phyloP scores from a whole-genome alignment of 2,113 vertebrate genomes.

The Tupaia tana region DNA sequence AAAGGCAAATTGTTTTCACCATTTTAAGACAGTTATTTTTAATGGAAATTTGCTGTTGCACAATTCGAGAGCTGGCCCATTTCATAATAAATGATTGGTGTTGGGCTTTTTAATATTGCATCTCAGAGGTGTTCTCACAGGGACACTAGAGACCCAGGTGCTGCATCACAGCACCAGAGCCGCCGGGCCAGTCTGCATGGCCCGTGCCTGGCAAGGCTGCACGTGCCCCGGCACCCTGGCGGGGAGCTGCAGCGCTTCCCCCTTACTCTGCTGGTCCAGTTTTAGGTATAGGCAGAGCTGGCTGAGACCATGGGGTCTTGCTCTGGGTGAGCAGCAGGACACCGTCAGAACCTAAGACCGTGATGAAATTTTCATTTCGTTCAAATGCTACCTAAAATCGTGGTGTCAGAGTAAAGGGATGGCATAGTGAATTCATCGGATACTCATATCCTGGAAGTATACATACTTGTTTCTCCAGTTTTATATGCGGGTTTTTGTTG shows the following conservation, averaged over 20 bases:
- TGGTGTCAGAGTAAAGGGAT: conserved; percentile 64
- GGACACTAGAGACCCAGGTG: conserved; percentile 43
- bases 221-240: conserved; percentile 47
- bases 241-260: neutral
- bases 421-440: conserved; percentile 71
- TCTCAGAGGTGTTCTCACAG: conserved; percentile 58
- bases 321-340: conserved; percentile 35
- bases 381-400: conserved; percentile 44
- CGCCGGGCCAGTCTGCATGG: neutral
- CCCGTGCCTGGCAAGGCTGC: conserved; percentile 64
- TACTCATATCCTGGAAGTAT: conserved; percentile 71
- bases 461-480: conserved; percentile 74
- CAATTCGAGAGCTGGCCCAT: conserved; percentile 71
- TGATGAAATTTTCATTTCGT: conserved; percentile 65
- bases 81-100: conserved; percentile 55
- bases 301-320: conserved; percentile 57
- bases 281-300: conserved; percentile 39
- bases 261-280: conserved; percentile 54
- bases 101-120: conserved; percentile 61
- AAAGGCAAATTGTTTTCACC: conserved; percentile 66
- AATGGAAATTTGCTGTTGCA: conserved; percentile 64
- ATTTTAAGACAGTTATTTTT: conserved; percentile 69
- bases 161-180: conserved; percentile 64
- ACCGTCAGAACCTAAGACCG: conserved; percentile 70
- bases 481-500: conserved; percentile 83